These are phyloP conservation scores for Equus quagga DNA, from an alignment of 2,113 vertebrate species.

Conservation along the genomic window DNA sequence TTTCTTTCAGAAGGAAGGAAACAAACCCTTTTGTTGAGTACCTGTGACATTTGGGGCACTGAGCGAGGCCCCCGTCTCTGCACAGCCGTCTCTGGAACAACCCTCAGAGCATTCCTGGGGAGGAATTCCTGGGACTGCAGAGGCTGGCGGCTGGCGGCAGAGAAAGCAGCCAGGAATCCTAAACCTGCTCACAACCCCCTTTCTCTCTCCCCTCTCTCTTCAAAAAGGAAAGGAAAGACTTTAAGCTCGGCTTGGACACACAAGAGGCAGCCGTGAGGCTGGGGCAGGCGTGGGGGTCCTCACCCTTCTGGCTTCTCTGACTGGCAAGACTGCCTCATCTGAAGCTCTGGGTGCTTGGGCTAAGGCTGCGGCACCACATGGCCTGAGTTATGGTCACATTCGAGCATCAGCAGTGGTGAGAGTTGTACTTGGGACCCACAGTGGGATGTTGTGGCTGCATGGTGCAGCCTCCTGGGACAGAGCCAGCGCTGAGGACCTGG, in stretches of 20 bases:
- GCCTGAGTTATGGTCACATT: no score
- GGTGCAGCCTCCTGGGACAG: not conserved
- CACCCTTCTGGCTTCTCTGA: not conserved
- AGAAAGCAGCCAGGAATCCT: not conserved
- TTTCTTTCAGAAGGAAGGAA: constrained; percentile 37
- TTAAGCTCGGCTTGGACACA: not conserved
- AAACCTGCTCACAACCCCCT: not conserved
- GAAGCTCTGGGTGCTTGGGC: not conserved
- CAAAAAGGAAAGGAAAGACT: not conserved
- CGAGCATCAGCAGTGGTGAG: no score
- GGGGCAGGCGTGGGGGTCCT: not conserved
- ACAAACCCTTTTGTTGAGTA: not conserved
- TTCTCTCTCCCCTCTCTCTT: not conserved
- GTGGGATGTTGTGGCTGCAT: not conserved
- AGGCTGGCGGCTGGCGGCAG: not conserved
- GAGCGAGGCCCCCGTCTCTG: not conserved
- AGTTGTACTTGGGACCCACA: not conserved
- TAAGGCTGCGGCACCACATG: rapidly evolving
- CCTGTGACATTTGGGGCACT: rapidly evolving
- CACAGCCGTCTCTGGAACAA: not conserved
- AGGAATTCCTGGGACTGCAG: not conserved
- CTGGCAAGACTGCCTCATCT: not conserved
- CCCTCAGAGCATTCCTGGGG: not conserved
- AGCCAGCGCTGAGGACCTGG: not conserved
- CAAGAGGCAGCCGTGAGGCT: not conserved